Conservation (phyloP, 2,888 invertebrate species). For the Drosophila atripex region DNA sequence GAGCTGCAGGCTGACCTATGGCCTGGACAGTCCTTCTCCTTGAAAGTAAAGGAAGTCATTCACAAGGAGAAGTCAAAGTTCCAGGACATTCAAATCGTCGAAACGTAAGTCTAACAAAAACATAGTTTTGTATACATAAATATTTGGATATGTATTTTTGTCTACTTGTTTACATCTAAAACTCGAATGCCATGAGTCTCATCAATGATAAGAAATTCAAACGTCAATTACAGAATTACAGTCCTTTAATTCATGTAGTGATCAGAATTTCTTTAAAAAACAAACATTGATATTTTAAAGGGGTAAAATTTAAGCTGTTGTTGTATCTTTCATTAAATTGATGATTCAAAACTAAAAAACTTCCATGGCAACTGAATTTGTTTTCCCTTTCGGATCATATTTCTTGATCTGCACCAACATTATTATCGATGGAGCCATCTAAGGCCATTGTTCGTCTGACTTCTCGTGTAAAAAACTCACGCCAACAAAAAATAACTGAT, state of each 20-base stretch:
- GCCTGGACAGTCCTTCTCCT: constrained; percentile 95
- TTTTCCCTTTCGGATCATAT: constrained; percentile 10
- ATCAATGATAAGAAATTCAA: neutral
- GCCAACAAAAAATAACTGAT: constrained; percentile 14
- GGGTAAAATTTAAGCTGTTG: too few species aligned
- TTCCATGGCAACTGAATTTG: constrained; percentile 1
- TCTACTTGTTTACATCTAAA: constrained; percentile 23
- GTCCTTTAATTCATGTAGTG: too few species aligned
- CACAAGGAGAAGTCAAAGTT: constrained; percentile 91
- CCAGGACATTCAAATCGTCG: constrained; percentile 93
- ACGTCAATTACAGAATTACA: too few species aligned
- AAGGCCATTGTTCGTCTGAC: constrained; percentile 13
- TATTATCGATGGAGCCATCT: constrained; percentile 25
- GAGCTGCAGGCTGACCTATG: constrained; percentile 94
- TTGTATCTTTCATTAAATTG: too few species aligned
- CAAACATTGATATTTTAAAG: too few species aligned
- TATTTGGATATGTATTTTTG: too few species aligned
- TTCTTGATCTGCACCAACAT: constrained; percentile 23
- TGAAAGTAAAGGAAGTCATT: constrained; percentile 92
- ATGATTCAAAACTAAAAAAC: neutral
- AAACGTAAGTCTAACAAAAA: constrained; percentile 87
- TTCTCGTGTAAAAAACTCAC: neutral
- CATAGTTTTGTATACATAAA: neutral
- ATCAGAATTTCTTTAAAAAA: too few species aligned
- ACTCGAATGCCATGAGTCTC: constrained; percentile 4